A percentile compares a stretch with the other conserved stretches of the same genome.
These are phyloP conservation scores for Dorcus hopei DNA, from an alignment of 2,888 invertebrate species.

Conservation along the genomic window DNA sequence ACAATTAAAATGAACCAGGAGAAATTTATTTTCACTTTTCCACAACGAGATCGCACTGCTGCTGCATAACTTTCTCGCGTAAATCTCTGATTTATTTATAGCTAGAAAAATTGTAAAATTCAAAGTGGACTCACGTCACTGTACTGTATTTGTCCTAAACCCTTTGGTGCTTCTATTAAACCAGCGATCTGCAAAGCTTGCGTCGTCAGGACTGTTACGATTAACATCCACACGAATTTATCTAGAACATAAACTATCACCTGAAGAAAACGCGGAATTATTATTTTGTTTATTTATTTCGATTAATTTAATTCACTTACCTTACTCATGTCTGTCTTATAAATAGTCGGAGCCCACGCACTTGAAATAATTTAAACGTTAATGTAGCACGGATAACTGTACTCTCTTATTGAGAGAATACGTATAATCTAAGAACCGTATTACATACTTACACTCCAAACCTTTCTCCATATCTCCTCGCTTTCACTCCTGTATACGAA, in stretches of 20 bases:
- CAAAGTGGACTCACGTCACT: constrained; percentile 31
- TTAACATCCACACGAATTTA: constrained; percentile 44
- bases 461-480: background rate
- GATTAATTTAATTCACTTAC: constrained; percentile 2
- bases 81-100: background rate
- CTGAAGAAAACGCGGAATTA: constrained; percentile 4
- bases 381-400: constrained; percentile 2
- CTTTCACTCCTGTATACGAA: background rate
- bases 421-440: background rate
- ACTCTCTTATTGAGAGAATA: background rate
- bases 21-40: background rate
- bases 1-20: background rate
- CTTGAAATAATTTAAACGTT: background rate
- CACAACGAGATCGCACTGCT: background rate
- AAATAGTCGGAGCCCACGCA: background rate
- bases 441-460: background rate
- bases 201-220: constrained; percentile 43
- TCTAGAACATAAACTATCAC: constrained; percentile 39
- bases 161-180: constrained; percentile 41
- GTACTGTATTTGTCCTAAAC: constrained; percentile 37
- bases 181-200: constrained; percentile 46
- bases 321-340: constrained; percentile 3
- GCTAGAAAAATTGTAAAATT: background rate
- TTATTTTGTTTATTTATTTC: background rate
- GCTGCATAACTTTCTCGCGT: too few species aligned